These are phyloP conservation scores for Brachyptera putata DNA, from an alignment of 2,888 invertebrate species.

Conservation along the genomic window DNA sequence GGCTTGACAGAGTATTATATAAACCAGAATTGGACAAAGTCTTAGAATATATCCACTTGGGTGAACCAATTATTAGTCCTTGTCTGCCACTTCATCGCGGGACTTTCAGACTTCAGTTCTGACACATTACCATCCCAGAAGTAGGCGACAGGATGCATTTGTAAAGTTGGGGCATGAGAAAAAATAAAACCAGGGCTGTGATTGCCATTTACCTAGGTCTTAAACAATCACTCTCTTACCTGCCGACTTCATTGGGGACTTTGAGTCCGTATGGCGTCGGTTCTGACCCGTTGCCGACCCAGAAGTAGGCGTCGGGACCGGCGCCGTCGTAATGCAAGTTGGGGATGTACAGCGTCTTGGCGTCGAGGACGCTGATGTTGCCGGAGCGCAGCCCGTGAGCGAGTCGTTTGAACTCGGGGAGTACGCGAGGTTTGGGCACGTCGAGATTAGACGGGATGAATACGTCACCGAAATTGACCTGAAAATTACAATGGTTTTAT, in stretches of 20 bases:
- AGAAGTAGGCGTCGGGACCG: constrained; percentile 90
- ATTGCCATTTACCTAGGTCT: no score
- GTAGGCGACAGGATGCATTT: no score
- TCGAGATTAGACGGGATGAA: constrained; percentile 72
- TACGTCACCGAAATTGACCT: constrained; percentile 89
- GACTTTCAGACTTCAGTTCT: no score
- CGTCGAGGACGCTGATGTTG: constrained; percentile 85
- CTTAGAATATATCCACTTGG: no score
- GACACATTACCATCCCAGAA: no score
- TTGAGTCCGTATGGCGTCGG: constrained; percentile 79
- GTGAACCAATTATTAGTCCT: no score
- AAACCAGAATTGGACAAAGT: no score
- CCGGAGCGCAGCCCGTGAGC: constrained; percentile 87
- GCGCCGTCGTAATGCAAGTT: constrained; percentile 89
- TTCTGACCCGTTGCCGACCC: constrained; percentile 86
- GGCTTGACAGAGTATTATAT: no score
- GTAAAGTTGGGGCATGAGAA: no score
- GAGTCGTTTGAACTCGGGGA: constrained; percentile 81
- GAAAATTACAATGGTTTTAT: constrained; percentile 35
- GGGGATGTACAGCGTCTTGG: constrained; percentile 87
- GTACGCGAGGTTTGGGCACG: constrained; percentile 72
- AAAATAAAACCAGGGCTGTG: no score
- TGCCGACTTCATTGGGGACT: constrained; percentile 86
- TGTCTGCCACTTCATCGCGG: no score
- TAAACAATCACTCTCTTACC: no score